Percentiles rank a stretch among this genome's conserved stretches.
Conservation (phyloP, 2,797 vertebrate species). For the Gobio occitaniae region DNA sequence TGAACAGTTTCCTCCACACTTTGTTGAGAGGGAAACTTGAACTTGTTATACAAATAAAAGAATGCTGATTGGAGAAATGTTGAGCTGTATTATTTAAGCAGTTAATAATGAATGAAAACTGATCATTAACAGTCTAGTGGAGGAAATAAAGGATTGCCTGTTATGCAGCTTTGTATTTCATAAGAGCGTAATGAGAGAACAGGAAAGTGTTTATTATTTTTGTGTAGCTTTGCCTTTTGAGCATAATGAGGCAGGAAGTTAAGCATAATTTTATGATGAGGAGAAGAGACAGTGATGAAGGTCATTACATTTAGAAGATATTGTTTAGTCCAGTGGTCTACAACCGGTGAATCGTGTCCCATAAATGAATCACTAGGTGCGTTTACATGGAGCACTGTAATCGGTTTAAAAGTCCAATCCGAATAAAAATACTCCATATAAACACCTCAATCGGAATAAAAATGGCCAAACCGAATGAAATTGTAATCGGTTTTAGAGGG, state of each 20-base stretch:
- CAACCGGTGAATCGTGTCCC: background rate
- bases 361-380: no score
- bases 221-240: background rate
- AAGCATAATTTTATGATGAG: background rate
- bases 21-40: background rate
- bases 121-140: background rate
- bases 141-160: background rate
- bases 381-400: no score
- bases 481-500: no score
- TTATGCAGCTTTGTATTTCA: background rate
- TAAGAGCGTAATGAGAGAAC: background rate
- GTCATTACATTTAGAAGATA: background rate
- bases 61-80: slow-evolving; percentile 17
- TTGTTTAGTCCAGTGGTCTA: background rate
- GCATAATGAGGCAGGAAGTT: background rate
- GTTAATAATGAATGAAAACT: background rate
- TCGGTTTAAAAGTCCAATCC: no score
- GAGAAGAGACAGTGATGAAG: background rate
- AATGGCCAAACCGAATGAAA: no score
- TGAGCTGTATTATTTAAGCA: background rate
- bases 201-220: background rate
- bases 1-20: background rate
- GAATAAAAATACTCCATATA: no score
- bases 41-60: slow-evolving; percentile 30
- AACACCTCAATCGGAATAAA: no score